Evolutionary conservation across 2,888 invertebrate species (phyloP), one percentile per base, ranked within the genome.

Genomic region (Epirrhoe alternata): DNA sequence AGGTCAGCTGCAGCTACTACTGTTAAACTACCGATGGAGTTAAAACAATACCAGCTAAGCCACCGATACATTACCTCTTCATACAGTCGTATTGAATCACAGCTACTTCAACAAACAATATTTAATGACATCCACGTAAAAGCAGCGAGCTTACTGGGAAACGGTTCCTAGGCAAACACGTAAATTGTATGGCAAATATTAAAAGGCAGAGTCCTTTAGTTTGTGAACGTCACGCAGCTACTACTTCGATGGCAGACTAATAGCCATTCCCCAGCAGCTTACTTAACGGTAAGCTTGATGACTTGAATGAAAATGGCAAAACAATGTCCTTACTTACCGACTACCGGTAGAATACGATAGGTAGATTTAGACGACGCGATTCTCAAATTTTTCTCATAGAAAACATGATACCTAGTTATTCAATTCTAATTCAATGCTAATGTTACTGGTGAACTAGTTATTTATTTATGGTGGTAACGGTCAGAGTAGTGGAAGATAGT

Each of bases 101-200:
- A 73, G 74, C 79, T 73, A 74, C 74, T 74, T 72, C 77, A 84
- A 79, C 82, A 80, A 84, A 87, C 84, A 80, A 79, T 69, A 71
- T 75, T 74, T 78, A 79, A 79, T 78, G 79, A 77, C 69, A 76
- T 81, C 77, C 78, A 68, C 74, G 83, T 84, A 84, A 85, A 84
- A 82, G 79, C 81, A 75, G 77, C 75, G 76, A 74, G 74, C 78
- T 83, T 85, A 81, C 84, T 82, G 82, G 85, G 83, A 87, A 91
- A 85, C 86, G 78, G 84, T 86, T 90, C 88, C 92, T 90, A 86
- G 83, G 74, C 84, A 90, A 91, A 91, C 83, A 87, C 77, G 86
- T 84, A 90, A 88, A 92, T 92, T 90, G 90, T 86, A 82, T 83
- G 81, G 80, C 85, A 92, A 92, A 92, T 86, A 92, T 84, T 83